Evolutionary conservation across 2,888 invertebrate genomes (phyloP).

Genomic region (Cepaea hortensis): DNA sequence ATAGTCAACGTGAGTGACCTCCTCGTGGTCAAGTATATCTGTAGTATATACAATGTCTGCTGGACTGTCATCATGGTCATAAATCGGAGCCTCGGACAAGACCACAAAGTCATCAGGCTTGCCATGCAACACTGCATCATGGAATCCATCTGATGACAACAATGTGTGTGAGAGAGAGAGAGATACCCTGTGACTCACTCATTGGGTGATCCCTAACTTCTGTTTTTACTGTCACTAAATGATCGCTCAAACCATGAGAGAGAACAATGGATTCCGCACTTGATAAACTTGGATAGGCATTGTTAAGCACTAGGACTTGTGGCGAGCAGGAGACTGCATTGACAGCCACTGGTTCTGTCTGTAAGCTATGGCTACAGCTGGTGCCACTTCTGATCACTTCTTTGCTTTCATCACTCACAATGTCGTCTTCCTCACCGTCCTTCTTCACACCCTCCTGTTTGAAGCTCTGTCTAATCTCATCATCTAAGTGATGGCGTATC

Average conservation of each 20-base stretch:
- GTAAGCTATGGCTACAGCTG: constrained; percentile 1
- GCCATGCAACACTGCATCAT: constrained; percentile 32
- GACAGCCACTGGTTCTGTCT: constrained; percentile 4
- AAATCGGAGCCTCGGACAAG: constrained; percentile 44
- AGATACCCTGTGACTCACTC: constrained; percentile 49
- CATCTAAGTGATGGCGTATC: constrained; percentile 78
- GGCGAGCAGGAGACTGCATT: constrained; percentile 38
- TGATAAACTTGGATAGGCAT: constrained; percentile 53
- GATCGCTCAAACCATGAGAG: constrained; percentile 57
- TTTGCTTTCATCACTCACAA: not conserved
- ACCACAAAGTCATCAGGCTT: constrained; percentile 46
- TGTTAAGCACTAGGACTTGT: constrained; percentile 43
- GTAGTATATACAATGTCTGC: constrained; percentile 60
- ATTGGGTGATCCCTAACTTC: constrained; percentile 51
- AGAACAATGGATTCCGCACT: constrained; percentile 54
- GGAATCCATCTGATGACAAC: constrained; percentile 52
- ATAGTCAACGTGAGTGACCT: constrained; percentile 47
- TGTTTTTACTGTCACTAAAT: constrained; percentile 60
- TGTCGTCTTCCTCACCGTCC: constrained; percentile 28
- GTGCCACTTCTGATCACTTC: not conserved
- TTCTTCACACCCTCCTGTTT: constrained; percentile 18
- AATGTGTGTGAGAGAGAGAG: constrained; percentile 47
- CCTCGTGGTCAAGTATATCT: constrained; percentile 50
- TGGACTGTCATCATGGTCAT: constrained; percentile 34
- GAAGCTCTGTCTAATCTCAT: constrained; percentile 39